Conservation (phyloP, 1,140 invertebrate genomes). For the Riptortus pedestris region DNA sequence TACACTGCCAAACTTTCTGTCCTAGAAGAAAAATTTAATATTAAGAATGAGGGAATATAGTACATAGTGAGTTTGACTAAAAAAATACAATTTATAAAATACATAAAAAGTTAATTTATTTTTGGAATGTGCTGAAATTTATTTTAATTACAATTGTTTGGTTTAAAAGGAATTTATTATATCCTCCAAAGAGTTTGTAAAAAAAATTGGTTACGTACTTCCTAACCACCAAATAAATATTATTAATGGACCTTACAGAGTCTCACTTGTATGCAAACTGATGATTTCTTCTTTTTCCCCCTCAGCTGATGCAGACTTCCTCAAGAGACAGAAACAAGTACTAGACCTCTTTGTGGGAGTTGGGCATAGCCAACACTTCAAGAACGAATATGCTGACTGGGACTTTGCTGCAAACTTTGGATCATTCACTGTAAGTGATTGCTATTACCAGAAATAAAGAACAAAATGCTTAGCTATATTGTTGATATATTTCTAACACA, state of each 20-base stretch:
- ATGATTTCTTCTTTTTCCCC: background rate
- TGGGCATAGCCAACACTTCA: conserved; percentile 14
- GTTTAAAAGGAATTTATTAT: background rate
- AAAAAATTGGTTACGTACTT: background rate
- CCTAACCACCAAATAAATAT: too few species aligned
- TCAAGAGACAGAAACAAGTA: conserved; percentile 22
- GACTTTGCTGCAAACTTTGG: conserved; percentile 20
- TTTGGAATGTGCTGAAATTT: background rate
- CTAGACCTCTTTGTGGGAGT: conserved; percentile 19
- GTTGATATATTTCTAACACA: background rate
- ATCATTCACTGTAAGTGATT: conserved; percentile 16
- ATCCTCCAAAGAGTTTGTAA: background rate
- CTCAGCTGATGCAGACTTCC: conserved; percentile 9
- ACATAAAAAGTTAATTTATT: background rate
- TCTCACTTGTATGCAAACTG: too few species aligned
- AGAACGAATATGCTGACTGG: conserved; percentile 17
- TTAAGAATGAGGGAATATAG: too few species aligned
- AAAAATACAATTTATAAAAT: too few species aligned
- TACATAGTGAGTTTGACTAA: too few species aligned
- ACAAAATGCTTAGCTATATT: background rate
- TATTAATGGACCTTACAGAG: too few species aligned
- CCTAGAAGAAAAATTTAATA: too few species aligned
- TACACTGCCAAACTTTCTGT: too few species aligned
- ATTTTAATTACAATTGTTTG: background rate
- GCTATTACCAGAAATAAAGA: background rate